Base-by-base conservation (phyloP, 1,140 invertebrate species). In the Drosophila auraria region DNA sequence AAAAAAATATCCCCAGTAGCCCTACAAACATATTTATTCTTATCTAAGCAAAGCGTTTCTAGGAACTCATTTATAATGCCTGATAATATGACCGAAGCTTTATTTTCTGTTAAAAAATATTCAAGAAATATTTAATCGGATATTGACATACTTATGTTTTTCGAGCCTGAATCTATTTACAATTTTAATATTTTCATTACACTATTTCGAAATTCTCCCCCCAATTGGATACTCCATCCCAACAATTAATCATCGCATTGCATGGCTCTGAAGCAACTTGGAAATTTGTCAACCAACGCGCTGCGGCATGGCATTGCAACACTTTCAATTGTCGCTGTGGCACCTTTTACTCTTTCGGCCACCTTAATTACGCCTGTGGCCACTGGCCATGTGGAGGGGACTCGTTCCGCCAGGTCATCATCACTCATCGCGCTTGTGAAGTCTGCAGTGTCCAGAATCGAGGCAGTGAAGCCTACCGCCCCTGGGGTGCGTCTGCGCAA, bases 401-500 rank as follows among this genome's bases (percentile, higher is more conserved):
- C 64, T n/a, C 74, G 56, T 73, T 68, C 38, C 75, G 50, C 53
- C 74, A 69, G 71, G 71, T 51, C 62, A 68, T 45, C 56, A 77
- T 78, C 75, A 69, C 42, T 78, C 64, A 78, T 56, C 50, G 51
- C 44, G 44, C 45, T 54, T 33, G 56, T 40, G 38, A 69, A 47
- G 58, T 69, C 56, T 47, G 73, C 74, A 72, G 62, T 77, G 76
- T 76, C 80, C 86, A 84, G 74, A 82, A 80, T 72, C 49, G 79
- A 86, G 74, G 73, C 81, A 78, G 57, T 68, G 66, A 62, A 70
- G 61, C 77, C 76, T 45, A 33, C 33, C 40, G 58, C 61, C 84
- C 66, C 60, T 57, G 45, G 74, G 86, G 71, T 64, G 63, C 79
- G 86, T 89, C 86, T 89, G 82, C 84, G 86, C 78, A 86, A 89